phyloP scores from a whole-genome alignment of 2,888 invertebrate genomes.

The Limnephilus auricula region DNA sequence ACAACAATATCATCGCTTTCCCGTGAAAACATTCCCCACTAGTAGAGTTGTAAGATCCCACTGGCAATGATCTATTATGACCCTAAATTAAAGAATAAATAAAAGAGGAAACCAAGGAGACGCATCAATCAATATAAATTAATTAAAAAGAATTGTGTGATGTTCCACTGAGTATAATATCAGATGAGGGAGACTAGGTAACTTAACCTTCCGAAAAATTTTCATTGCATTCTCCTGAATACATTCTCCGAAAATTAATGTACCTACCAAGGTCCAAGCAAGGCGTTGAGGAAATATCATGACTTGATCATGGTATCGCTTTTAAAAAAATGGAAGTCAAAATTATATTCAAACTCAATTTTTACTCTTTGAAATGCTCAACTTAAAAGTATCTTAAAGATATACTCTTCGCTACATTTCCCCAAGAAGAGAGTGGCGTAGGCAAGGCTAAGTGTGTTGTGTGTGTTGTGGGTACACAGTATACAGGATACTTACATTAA shows the following conservation, averaged over 20 bases:
- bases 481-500: conserved; percentile 24
- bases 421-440: neutral
- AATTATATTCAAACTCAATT: neutral
- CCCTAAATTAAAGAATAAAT: too few species aligned
- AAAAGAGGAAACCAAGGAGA: too few species aligned
- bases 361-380: neutral
- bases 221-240: neutral
- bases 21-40: too few species aligned
- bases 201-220: too few species aligned
- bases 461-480: neutral
- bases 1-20: neutral
- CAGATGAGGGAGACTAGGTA: too few species aligned
- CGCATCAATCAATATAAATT: too few species aligned
- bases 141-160: too few species aligned
- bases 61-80: too few species aligned
- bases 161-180: too few species aligned
- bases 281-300: neutral
- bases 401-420: neutral
- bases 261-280: neutral
- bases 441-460: neutral
- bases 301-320: neutral
- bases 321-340: neutral
- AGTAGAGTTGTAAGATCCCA: too few species aligned
- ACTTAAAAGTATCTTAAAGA: neutral
- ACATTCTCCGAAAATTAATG: neutral